Percentiles rank a stretch among this genome's conserved stretches.
Evolutionary conservation across 2,888 invertebrate species (phyloP).

Genomic region (Stenodema calcarata): DNA sequence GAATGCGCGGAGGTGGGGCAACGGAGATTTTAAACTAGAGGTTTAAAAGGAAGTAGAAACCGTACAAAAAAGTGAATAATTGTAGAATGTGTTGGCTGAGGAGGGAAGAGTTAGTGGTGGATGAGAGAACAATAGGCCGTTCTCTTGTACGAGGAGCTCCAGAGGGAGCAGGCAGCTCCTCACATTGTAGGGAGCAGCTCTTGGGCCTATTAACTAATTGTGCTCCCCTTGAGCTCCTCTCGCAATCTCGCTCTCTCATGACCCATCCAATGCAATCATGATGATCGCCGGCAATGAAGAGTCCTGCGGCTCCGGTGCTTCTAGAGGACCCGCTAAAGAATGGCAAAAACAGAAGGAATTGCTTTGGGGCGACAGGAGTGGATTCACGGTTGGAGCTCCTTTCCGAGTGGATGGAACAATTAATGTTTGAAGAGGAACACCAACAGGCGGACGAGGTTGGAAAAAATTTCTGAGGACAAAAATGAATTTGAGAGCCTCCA

Average conservation of each 20-base stretch:
- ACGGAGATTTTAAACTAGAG: not conserved
- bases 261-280: not conserved
- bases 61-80: not conserved
- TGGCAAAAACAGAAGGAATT: not conserved
- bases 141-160: not conserved
- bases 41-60: not conserved
- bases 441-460: not conserved
- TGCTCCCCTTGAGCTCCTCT: not conserved
- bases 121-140: not conserved
- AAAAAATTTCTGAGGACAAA: too few species aligned
- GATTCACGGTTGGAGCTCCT: not conserved
- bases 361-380: not conserved
- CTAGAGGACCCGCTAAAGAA: not conserved
- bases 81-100: not conserved
- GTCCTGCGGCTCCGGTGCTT: not conserved
- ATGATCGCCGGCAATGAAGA: not conserved
- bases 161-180: not conserved
- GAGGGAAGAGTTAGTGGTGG: not conserved
- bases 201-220: constrained; percentile 21
- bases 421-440: not conserved
- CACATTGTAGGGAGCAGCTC: not conserved
- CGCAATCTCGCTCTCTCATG: not conserved
- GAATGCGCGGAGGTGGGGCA: not conserved
- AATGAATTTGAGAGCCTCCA: too few species aligned
- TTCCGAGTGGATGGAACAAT: not conserved